Base-by-base conservation (phyloP, 2,888 invertebrate genomes). In the Apodemia zela region DNA sequence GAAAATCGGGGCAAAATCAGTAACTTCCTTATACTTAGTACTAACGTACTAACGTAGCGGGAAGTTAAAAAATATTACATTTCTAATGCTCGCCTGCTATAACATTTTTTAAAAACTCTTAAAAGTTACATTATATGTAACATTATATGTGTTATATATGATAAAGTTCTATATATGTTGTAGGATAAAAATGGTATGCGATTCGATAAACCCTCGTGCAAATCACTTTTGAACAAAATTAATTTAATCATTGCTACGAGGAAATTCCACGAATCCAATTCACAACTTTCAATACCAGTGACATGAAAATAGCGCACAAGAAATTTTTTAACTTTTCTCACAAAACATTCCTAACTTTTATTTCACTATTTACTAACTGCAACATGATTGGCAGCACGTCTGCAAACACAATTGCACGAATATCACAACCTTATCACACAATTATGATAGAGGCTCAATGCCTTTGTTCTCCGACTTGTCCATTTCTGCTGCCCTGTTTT, bases 211-310 rank as follows among this genome's bases (percentile, higher is more conserved):
- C 29, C 15, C n/a, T 45, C 15, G 25, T 25, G 54, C 80, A 76
- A 74, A 79, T 84, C 88, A 90, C 87, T 76, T 68, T 58, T 84
- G 73, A 81, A 85, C 73, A 79, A 82, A 78, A 76, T 77, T 89
- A 87, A 87, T 73, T 77, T 79, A 74, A 75, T 72, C 81, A 84
- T 84, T 68, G 73, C 87, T 81, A 85, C 84, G 74, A 85, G 85
- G 87, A 89, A 90, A 83, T 88, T 89, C 89, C 90, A 90, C 88
- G 88, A 89, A 89, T 89, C 88, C 75, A 79, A 69, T 63, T 69
- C 79, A 79, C 82, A 73, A 73, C 75, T 78, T 75, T 72, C 65
- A 73, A 78, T 71, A 33, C 29, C 59, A 59, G 49, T 47, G 18
- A 59, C 33, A 63, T 63, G 58, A 58, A 47, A 47, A 47, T 63